Conservation (phyloP, 1,140 invertebrate species). For the Hypothenemus hampei region DNA sequence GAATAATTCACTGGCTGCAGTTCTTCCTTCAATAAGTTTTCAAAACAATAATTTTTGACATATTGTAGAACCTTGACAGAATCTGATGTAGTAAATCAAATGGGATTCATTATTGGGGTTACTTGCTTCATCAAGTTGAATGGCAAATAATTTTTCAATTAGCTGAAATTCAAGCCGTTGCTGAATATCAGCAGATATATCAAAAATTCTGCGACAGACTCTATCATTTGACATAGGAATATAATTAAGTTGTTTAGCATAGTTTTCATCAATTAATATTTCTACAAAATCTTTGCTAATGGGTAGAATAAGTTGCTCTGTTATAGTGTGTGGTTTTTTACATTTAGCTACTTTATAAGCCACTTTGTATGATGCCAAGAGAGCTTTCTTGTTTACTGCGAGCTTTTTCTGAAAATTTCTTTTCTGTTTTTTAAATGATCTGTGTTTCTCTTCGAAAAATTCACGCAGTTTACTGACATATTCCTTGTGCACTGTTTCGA, state of each 20-base stretch:
- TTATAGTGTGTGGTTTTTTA: not conserved
- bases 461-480: slow-evolving; percentile 2
- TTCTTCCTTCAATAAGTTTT: slow-evolving; percentile 10
- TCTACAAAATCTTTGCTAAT: no score
- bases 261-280: slow-evolving; percentile 19
- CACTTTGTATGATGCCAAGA: slow-evolving; percentile 4
- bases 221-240: slow-evolving; percentile 27
- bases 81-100: slow-evolving; percentile 26
- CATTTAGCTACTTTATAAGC: no score
- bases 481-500: slow-evolving; percentile 6
- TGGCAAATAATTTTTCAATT: slow-evolving; percentile 10
- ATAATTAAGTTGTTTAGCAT: slow-evolving; percentile 27
- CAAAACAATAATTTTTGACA: slow-evolving; percentile 25
- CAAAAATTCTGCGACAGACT: slow-evolving; percentile 22
- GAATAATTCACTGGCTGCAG: slow-evolving; percentile 29
- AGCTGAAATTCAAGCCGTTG: slow-evolving; percentile 9
- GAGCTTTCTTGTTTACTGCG: not conserved
- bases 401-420: not conserved
- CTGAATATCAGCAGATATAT: slow-evolving; percentile 15
- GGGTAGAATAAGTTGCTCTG: slow-evolving; percentile 1
- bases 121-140: slow-evolving; percentile 8
- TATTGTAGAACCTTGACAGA: slow-evolving; percentile 21
- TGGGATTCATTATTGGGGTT: slow-evolving; percentile 4
- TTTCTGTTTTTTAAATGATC: not conserved
- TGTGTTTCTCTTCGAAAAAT: slow-evolving; percentile 7